Evolutionary conservation across 1,140 invertebrate genomes (phyloP).

Genomic region (Euura lappo): DNA sequence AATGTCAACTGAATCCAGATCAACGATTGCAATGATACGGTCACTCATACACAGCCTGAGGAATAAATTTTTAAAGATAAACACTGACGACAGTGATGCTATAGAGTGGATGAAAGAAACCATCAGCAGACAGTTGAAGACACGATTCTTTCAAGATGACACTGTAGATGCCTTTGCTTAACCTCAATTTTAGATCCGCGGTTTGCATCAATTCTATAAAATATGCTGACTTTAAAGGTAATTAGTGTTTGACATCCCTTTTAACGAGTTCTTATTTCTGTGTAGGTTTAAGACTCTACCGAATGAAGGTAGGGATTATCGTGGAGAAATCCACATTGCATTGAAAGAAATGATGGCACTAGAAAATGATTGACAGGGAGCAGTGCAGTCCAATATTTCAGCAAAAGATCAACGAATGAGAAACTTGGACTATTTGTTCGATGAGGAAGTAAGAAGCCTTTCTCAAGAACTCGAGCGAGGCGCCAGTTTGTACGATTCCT

Average conservation of each 20-base stretch:
- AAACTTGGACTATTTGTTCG: slow-evolving; percentile 7
- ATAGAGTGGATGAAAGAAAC: slow-evolving; percentile 13
- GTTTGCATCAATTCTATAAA: slow-evolving; percentile 8
- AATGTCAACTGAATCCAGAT: slow-evolving; percentile 15
- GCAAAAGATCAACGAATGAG: slow-evolving; percentile 9
- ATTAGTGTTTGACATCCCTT: too few species aligned
- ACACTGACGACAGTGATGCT: not conserved
- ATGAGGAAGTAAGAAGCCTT: slow-evolving; percentile 8
- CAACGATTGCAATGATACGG: slow-evolving; percentile 20
- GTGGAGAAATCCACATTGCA: not conserved
- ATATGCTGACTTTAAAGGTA: not conserved
- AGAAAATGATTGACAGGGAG: too few species aligned
- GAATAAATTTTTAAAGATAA: slow-evolving; percentile 9
- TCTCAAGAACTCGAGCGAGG: slow-evolving; percentile 7
- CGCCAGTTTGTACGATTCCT: not conserved
- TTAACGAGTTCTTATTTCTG: too few species aligned
- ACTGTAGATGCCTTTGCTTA: not conserved
- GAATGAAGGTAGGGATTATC: not conserved
- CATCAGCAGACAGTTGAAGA: not conserved
- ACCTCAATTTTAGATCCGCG: slow-evolving; percentile 6
- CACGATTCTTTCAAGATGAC: not conserved
- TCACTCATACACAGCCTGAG: slow-evolving; percentile 15
- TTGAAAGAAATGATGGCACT: not conserved
- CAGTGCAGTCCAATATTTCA: not conserved
- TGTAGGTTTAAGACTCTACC: too few species aligned